These are phyloP conservation scores for Carabus problematicus DNA, from an alignment of 2,888 invertebrate species.

Conservation along the genomic window DNA sequence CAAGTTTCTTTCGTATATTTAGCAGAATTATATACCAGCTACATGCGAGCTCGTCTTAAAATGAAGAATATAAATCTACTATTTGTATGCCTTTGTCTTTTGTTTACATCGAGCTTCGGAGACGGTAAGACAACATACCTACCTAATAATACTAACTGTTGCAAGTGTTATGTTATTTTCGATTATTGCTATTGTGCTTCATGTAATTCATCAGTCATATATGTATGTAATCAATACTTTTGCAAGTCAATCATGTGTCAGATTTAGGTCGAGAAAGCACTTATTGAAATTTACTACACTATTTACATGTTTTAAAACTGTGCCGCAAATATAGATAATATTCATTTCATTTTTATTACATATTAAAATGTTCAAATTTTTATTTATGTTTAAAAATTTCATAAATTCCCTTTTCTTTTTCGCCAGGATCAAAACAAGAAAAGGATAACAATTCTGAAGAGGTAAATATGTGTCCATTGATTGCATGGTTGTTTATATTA, in stretches of 20 bases:
- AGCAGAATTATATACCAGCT: not conserved
- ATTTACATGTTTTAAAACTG: not conserved
- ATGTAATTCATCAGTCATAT: slow-evolving; percentile 20
- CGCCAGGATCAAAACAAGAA: slow-evolving; percentile 7
- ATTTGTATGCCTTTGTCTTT: slow-evolving; percentile 30
- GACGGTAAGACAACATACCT: slow-evolving; percentile 27
- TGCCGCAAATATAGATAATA: not conserved
- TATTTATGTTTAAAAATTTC: slow-evolving; percentile 9
- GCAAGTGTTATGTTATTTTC: slow-evolving; percentile 2
- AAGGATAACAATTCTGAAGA: slow-evolving; percentile 20
- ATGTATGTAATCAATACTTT: slow-evolving; percentile 42
- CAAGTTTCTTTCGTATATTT: slow-evolving; percentile 19
- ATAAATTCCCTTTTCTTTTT: slow-evolving; percentile 10
- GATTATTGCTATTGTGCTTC: slow-evolving; percentile 24
- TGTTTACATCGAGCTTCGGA: slow-evolving; percentile 35
- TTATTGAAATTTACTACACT: slow-evolving; percentile 19
- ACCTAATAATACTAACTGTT: slow-evolving; percentile 1
- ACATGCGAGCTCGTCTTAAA: not conserved
- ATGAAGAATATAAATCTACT: slow-evolving; percentile 29
- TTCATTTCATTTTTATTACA: not conserved
- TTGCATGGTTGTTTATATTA: not conserved
- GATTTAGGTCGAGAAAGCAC: slow-evolving; percentile 41
- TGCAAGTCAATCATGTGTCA: slow-evolving; percentile 39
- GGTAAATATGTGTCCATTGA: slow-evolving; percentile 3
- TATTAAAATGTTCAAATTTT: not conserved